Evolutionary conservation across 2,888 invertebrate species (phyloP).

Genomic region (Halictus ligatus): DNA sequence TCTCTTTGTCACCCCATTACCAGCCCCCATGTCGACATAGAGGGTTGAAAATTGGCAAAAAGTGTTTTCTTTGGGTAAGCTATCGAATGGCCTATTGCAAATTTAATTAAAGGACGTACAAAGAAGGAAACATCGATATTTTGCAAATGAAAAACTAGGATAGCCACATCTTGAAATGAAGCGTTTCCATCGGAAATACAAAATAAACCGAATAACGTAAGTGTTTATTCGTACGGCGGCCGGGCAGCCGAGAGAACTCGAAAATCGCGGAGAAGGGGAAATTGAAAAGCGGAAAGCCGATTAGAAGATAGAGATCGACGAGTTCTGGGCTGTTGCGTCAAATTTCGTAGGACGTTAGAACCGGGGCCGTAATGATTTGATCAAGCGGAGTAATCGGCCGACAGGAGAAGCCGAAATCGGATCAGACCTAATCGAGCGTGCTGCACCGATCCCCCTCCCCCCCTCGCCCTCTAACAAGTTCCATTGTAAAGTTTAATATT

Average conservation of each 20-base stretch:
- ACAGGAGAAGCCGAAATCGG: constrained; percentile 63
- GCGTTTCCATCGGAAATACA: no score
- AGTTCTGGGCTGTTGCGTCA: constrained; percentile 53
- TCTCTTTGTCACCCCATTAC: no score
- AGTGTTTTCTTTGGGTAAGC: no score
- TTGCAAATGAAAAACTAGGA: no score
- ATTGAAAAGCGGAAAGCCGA: constrained; percentile 30
- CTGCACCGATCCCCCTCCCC: constrained; percentile 47
- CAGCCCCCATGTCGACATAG: no score
- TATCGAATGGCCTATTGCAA: no score
- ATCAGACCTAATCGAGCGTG: constrained; percentile 65
- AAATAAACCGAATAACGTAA: no score
- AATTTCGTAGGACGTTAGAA: constrained; percentile 62
- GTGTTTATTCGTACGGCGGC: neutral
- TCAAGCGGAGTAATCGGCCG: constrained; percentile 61
- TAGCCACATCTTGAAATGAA: no score
- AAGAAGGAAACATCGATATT: no score
- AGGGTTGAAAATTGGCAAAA: no score
- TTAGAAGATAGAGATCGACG: constrained; percentile 42
- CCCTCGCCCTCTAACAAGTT: constrained; percentile 67
- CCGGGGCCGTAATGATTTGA: constrained; percentile 59
- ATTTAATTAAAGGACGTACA: no score
- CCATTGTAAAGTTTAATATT: constrained; percentile 66
- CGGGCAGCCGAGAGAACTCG: neutral
- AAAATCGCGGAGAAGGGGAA: neutral